Percentiles rank a stretch among this genome's conserved stretches.
Conservation (phyloP, 2,113 vertebrate species). For the Osmerus eperlanus region DNA sequence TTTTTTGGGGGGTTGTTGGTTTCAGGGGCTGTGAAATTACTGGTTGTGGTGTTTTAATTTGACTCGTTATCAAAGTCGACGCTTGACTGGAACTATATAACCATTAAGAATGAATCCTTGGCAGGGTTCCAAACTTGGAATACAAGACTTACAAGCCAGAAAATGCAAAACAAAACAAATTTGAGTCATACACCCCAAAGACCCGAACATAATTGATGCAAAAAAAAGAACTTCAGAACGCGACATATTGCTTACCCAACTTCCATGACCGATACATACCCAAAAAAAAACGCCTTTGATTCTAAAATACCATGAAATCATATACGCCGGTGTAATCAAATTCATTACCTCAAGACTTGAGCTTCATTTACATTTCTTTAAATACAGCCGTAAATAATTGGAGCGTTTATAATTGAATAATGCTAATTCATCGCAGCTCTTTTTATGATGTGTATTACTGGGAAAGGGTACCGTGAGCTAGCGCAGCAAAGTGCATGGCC, state of each 20-base stretch:
- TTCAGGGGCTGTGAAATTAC: constrained; percentile 2
- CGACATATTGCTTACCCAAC: constrained; percentile 22
- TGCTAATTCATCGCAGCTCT: constrained; percentile 44
- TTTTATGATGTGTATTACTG: constrained; percentile 43
- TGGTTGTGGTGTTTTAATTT: background rate
- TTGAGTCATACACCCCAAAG: background rate
- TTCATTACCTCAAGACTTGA: constrained; percentile 53
- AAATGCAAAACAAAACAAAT: constrained; percentile 3
- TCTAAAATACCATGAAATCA: constrained; percentile 61
- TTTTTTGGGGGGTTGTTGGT: background rate
- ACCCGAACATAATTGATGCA: background rate
- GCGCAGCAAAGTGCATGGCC: constrained; percentile 20
- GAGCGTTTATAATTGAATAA: constrained; percentile 63
- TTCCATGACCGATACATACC: constrained; percentile 24
- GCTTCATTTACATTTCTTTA: constrained; percentile 62
- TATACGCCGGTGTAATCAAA: constrained; percentile 52
- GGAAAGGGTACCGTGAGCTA: constrained; percentile 10
- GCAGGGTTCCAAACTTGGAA: background rate
- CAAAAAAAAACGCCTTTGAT: constrained; percentile 40
- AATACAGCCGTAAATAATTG: constrained; percentile 54
- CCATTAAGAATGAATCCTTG: constrained; percentile 2
- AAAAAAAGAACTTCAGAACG: constrained; percentile 35
- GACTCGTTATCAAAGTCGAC: constrained; percentile 21
- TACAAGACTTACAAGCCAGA: background rate
- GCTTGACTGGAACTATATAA: constrained; percentile 4